Base-by-base conservation (phyloP, 2,113 vertebrate species). In the Pygoscelis adeliae region DNA sequence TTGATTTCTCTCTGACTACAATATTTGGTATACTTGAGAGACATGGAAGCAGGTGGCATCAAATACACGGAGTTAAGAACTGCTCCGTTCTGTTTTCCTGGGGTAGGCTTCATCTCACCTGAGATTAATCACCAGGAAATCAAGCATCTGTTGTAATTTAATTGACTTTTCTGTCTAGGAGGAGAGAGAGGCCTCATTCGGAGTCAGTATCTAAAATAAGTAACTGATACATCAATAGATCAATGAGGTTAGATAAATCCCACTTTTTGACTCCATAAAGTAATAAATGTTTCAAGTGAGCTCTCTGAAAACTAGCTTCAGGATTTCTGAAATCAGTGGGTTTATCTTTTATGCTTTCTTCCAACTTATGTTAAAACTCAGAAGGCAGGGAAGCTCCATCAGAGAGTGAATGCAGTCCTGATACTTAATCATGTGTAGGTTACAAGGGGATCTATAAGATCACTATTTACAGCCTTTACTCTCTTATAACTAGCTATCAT, bases 1-100 rank as follows among this genome's bases (percentile, higher is more conserved):
- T 58, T 87, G 94, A 93, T 93, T 94, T 84, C 61, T 76, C 55
- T 92, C 77, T 56, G 78, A 65, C 77, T 94, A 61, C 49, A 91
- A 14, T 93, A 87, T 91, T 95, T 96, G 73, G 84, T 87, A 66
- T 89, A 89, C n/a, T 80, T 91, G 66, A 96, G 66, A 92, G 81
- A 72, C 58, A 10, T 27, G 53, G 78, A 93, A 93, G 89, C 87
- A 94, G 84, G 91, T 96, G 62, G 46, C 63, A 72, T 65, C 65
- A 91, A 82, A 83, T 90, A 79, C 50, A 30, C 23, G 27, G 62
- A 95, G 42, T 61, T 82, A 89, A 79, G 86, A 85, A 84, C 21
- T 23, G 44, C 50, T 93, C 34, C 16, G n/a, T 87, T 89, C 67
- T 83, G 49, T 79, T 82, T 89, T 93, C 27, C 62, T 73, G 49